Evolutionary conservation across 2,888 invertebrate genomes (phyloP), one percentile per base, ranked within the genome.

Genomic region (Eupithecia subumbrata): DNA sequence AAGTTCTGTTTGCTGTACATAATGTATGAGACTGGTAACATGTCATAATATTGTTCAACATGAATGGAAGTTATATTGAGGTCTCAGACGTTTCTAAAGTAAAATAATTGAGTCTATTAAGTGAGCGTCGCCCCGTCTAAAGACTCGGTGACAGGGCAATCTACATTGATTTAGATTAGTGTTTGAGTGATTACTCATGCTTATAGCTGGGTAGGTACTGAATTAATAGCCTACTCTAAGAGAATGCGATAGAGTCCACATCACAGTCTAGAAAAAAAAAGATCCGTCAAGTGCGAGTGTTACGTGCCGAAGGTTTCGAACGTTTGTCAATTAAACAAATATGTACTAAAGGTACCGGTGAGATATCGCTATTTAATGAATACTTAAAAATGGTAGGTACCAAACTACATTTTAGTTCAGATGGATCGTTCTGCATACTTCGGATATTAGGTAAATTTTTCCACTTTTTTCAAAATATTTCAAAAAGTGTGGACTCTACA

Each of bases 101-200:
- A 83, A 86, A 85, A 88, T 88, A 90, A 92, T 91, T 91, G 92
- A 88, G 84, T 89, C 90, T 89, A 91, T 90, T 90, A 87, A 88
- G 89, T 81, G 84, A 85, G 86, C 82, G 86, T 85, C 85, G 84
- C 82, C 78, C 79, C 83, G 85, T 86, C 87, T 91, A 87, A 70
- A 88, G 87, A 87, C 86, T 83, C 86, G 86, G 84, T 86, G 89
- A 87, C 88, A 86, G 87, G n/a, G n/a, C 68, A 68, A 68, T 87
- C 85, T 84, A 85, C 84, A 83, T 78, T 83, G 82, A 81, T 84
- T 82, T 80, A 80, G 80, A 83, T 82, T 82, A 83, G 67, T 63
- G 69, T 74, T 78, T 69, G 67, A 73, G 74, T 77, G 80, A 85
- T 85, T 84, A 82, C 75, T 68, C 68, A 68, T 68, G 68, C 25